A percentile compares a stretch with the other conserved stretches of the same genome.
Evolutionary conservation across 2,797 vertebrate species (phyloP).

Genomic region (Microchirus variegatus): DNA sequence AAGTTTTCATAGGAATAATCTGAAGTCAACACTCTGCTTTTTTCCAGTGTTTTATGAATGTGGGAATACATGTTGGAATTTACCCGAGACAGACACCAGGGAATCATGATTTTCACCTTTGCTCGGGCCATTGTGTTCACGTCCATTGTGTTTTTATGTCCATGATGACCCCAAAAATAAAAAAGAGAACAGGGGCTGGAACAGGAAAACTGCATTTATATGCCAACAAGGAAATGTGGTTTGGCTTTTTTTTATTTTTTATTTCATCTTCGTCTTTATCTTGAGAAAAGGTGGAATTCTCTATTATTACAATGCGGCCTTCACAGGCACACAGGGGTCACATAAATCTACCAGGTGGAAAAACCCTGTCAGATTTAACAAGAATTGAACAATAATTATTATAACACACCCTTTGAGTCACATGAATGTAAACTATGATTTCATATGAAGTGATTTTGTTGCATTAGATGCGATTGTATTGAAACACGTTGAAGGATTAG

Average conservation of each 20-base stretch:
- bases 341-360: not conserved
- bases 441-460: not conserved
- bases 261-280: not conserved
- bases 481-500: conserved; percentile 18
- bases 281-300: conserved; percentile 3
- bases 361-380: too few relatives aligned
- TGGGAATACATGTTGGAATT: conserved; percentile 66
- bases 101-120: conserved; percentile 69
- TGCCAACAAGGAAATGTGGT: conserved; percentile 76
- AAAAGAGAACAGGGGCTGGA: conserved; percentile 65
- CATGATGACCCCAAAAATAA: conserved; percentile 74
- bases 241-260: conserved; percentile 14
- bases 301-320: not conserved
- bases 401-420: too few relatives aligned
- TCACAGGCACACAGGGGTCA: not conserved
- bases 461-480: not conserved
- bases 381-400: too few relatives aligned
- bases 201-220: conserved; percentile 78
- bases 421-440: not conserved
- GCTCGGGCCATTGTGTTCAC: conserved; percentile 72
- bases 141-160: conserved; percentile 80
- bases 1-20: too few relatives aligned
- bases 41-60: conserved; percentile 45
- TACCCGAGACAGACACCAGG: conserved; percentile 47
- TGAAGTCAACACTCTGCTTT: conserved; percentile 18